A percentile compares a stretch with the other conserved stretches of the same genome.
Evolutionary conservation across 2,797 vertebrate species (phyloP).

Genomic region (Macrochelys suwanniensis): DNA sequence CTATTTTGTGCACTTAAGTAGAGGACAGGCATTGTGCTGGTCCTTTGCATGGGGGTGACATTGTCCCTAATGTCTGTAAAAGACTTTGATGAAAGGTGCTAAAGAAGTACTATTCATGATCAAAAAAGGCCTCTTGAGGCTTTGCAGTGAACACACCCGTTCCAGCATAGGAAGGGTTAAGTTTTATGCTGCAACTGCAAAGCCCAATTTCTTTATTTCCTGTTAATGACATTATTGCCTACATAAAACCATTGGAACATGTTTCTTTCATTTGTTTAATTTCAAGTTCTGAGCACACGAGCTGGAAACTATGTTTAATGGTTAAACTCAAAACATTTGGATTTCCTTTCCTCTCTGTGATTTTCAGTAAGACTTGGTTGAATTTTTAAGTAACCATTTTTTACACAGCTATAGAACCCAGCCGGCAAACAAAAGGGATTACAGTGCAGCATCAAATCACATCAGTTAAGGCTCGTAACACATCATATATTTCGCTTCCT

Average conservation of each 20-base stretch:
- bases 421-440: conserved; percentile 64
- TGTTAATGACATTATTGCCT: conserved; percentile 85
- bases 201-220: conserved; percentile 82
- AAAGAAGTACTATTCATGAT: background rate
- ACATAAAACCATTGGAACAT: conserved; percentile 84
- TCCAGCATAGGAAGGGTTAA: conserved; percentile 77
- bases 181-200: conserved; percentile 71
- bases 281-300: conserved; percentile 84
- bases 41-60: background rate
- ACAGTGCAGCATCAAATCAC: conserved; percentile 48
- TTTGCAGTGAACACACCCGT: background rate
- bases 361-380: conserved; percentile 70
- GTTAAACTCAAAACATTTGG: conserved; percentile 87
- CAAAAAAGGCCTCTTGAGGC: background rate
- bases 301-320: conserved; percentile 86
- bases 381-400: conserved; percentile 71
- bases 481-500: conserved; percentile 34
- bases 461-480: conserved; percentile 38
- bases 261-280: conserved; percentile 88
- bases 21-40: background rate
- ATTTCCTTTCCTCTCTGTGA: conserved; percentile 74
- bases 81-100: background rate
- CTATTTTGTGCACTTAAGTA: background rate
- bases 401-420: conserved; percentile 64
- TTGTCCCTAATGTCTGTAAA: background rate